Evolutionary conservation across 2,888 invertebrate genomes (phyloP), one percentile per base, ranked within the genome.

Genomic region (Trachelus troglodyta): DNA sequence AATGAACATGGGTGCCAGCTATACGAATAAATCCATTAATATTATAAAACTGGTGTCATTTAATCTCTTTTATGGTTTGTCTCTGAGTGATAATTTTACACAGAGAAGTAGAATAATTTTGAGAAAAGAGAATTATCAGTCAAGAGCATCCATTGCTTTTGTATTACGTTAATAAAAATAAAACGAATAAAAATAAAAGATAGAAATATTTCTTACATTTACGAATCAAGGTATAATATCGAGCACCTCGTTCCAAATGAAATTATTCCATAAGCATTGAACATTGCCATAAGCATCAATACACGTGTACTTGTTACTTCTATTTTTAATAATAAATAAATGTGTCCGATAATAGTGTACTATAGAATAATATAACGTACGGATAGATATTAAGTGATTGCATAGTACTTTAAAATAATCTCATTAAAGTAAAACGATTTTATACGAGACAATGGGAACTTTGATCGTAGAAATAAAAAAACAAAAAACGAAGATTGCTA

Each of bases 371-470:
- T 23, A 2, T 56, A 56, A 56, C 0, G 6, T 56, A 23, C 23
- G 23, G 1, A 23, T 23, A 23, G 56, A 56, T 56, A 56, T 23
- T 23, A 23, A 23, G 9, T 23, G 56, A 56, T 56, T 23, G 56
- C 73, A 76, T 78, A 84, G 81, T 82, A 83, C 82, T 86, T 83
- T 79, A 34, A 79, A 81, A 81, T 84, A 86, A 85, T 85, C 85
- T 86, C 84, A 85, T 81, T 82, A 79, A 79, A 81, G 75, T 82
- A 81, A 79, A 81, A 81, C 78, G 71, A 30, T 34, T 71, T 71
- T 71, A 30, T 11, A n/a, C 3, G 15, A 71, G 34, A 71, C 30
- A 71, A 9, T 23, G 6, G 3, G 9, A 12, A 71, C 71, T 75
- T 74, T 6, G 23, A 78, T 79, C 74, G 1, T 33, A 78, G 11